Conservation (phyloP, 2,113 vertebrate genomes). For the Microcebus jonahi region DNA sequence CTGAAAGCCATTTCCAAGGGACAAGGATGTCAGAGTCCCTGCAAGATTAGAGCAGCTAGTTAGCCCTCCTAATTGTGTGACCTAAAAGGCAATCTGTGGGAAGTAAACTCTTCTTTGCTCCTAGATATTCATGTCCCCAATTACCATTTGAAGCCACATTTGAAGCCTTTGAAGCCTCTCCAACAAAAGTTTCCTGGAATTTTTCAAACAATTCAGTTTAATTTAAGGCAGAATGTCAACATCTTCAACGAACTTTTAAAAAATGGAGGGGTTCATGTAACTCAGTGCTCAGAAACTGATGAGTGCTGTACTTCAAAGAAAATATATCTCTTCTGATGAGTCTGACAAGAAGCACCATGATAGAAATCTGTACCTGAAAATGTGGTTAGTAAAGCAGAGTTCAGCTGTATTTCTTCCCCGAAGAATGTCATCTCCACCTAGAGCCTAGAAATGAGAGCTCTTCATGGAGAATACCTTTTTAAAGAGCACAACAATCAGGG, state of each 20-base stretch:
- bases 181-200: constrained; percentile 64
- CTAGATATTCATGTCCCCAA: constrained; percentile 46
- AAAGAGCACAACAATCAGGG: constrained; percentile 79
- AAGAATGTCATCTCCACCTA: constrained; percentile 62
- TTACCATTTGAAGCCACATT: constrained; percentile 44
- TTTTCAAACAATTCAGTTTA: constrained; percentile 70
- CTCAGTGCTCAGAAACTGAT: not conserved
- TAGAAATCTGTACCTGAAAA: constrained; percentile 58
- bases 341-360: not conserved
- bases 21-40: not conserved
- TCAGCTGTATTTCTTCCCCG: constrained; percentile 53
- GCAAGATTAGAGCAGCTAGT: not conserved
- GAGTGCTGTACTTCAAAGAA: constrained; percentile 43
- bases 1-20: not conserved
- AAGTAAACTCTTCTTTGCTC: constrained; percentile 3
- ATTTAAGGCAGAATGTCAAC: constrained; percentile 67
- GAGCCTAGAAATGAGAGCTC: constrained; percentile 62
- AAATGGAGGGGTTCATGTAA: not conserved
- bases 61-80: not conserved
- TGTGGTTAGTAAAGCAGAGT: constrained; percentile 45
- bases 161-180: constrained; percentile 53
- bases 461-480: constrained; percentile 65
- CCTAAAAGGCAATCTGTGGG: not conserved
- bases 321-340: constrained; percentile 4
- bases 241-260: constrained; percentile 57